Conservation (phyloP, 2,113 vertebrate genomes). For the Desmodus rotundus region DNA sequence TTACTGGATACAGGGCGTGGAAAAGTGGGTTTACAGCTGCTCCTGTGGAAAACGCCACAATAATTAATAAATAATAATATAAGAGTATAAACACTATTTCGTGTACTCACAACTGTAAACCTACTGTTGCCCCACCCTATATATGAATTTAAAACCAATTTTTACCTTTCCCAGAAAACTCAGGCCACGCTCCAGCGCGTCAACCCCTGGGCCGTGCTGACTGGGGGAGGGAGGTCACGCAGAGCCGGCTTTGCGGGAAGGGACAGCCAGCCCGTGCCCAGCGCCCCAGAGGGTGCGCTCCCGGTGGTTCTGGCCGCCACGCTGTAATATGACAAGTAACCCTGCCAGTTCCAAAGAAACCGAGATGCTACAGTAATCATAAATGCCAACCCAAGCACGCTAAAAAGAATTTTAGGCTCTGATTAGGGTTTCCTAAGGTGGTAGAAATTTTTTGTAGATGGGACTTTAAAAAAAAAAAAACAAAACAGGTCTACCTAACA, state of each 20-base stretch:
- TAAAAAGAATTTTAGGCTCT: background rate
- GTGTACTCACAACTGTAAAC: background rate
- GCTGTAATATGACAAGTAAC: accelerated
- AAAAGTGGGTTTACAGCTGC: background rate
- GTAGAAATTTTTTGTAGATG: background rate
- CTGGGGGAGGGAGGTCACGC: background rate
- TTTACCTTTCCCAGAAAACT: background rate
- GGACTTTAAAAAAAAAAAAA: background rate
- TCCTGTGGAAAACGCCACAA: background rate
- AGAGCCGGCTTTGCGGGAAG: background rate
- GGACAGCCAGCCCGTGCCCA: background rate
- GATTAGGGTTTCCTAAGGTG: background rate
- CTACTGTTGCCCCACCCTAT: background rate
- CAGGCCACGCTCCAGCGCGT: accelerated
- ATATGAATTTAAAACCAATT: background rate
- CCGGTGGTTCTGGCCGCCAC: background rate
- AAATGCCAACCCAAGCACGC: too few species aligned
- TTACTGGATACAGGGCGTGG: background rate
- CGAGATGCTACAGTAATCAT: accelerated
- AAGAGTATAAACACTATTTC: background rate
- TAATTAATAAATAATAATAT: background rate
- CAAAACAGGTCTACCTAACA: background rate
- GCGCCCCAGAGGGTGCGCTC: accelerated
- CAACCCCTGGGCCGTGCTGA: too few species aligned
- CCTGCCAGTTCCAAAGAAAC: background rate